phyloP scores from a whole-genome alignment of 1,140 invertebrate genomes.

The Drosophila auraria region DNA sequence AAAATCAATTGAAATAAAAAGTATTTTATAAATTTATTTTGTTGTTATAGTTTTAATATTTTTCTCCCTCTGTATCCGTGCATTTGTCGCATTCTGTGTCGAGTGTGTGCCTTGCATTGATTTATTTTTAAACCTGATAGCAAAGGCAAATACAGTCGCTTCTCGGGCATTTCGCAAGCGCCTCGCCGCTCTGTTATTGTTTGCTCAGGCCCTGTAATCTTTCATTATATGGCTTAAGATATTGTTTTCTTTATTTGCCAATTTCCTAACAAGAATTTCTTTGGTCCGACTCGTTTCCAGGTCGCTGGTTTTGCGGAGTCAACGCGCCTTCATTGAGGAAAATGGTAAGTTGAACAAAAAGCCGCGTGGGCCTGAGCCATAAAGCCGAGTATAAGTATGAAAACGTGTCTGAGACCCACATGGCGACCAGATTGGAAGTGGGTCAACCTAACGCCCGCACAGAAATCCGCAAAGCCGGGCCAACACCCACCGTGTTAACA shows the following conservation, averaged over 20 bases:
- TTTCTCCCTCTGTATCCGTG: constrained; percentile 13
- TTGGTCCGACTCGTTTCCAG: constrained; percentile 59
- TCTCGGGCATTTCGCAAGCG: constrained; percentile 27
- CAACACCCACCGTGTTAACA: constrained; percentile 65
- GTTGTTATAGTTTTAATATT: no score
- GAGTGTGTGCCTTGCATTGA: constrained; percentile 58
- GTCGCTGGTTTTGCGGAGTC: constrained; percentile 83
- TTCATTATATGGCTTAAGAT: constrained; percentile 9
- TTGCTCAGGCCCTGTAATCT: constrained; percentile 20
- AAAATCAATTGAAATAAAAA: neutral
- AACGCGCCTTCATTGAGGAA: constrained; percentile 83
- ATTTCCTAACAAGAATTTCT: constrained; percentile 43
- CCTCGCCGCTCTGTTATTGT: constrained; percentile 23
- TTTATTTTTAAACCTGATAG: constrained; percentile 78
- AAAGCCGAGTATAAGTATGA: constrained; percentile 39
- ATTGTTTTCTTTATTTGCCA: constrained; percentile 47
- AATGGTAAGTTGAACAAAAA: constrained; percentile 73
- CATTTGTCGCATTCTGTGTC: constrained; percentile 63
- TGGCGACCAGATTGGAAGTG: constrained; percentile 64
- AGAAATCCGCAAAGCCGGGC: constrained; percentile 30
- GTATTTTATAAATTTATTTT: neutral
- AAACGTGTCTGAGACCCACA: constrained; percentile 71
- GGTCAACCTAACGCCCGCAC: constrained; percentile 78
- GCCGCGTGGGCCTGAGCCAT: constrained; percentile 53
- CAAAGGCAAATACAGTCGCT: constrained; percentile 58